Evolutionary conservation across 2,797 vertebrate genomes (phyloP), one percentile per base, ranked within the genome.

Genomic region (Semaprochilodus insignis): DNA sequence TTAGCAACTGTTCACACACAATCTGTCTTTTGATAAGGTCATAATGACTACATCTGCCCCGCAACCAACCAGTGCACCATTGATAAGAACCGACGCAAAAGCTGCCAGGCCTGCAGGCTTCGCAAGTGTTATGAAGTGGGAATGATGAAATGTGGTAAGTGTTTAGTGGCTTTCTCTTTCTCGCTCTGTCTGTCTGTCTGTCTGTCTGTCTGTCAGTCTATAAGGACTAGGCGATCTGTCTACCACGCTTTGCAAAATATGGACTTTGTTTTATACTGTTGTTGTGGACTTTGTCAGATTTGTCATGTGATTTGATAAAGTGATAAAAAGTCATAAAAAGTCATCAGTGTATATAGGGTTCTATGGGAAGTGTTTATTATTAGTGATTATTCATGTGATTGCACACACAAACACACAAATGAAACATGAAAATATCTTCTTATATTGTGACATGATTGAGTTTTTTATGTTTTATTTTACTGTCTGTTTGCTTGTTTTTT

Each of bases 41-140:
- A 99, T 90, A 99, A 97, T 0, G 97, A 99, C 89, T 99, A 99
- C 89, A 98, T 99, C 92, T 99, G 98, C 83, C 98, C 98, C 0
- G 98, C 98, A 19, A 99, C 98, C 67, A 99, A 99, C 85, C 97
- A 99, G 48, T 99, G 98, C 92, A 99, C 98, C 0, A 99, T 99
- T 31, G 98, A 99, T 83, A 99, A 99, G 91, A 99, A 99, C 91
- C 95, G 98, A 6, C 96, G 98, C 34, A 99, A 99, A 88, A 99
- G 98, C 94, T 99, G 98, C 92, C 98, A 99, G 91, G 97, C 98
- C 0, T 99, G 98, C 81, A 95, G 98, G 21, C 96, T 99, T 0
- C 96, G 97, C 83, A 99, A 99, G 67, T 99, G 98, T 90, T 97
- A 96, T 0, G 96, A 99, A 96, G 98, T 97, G 0, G 98, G 98